Evolutionary conservation across 2,113 vertebrate genomes (phyloP).

Genomic region (Orientallactaga bullata): DNA sequence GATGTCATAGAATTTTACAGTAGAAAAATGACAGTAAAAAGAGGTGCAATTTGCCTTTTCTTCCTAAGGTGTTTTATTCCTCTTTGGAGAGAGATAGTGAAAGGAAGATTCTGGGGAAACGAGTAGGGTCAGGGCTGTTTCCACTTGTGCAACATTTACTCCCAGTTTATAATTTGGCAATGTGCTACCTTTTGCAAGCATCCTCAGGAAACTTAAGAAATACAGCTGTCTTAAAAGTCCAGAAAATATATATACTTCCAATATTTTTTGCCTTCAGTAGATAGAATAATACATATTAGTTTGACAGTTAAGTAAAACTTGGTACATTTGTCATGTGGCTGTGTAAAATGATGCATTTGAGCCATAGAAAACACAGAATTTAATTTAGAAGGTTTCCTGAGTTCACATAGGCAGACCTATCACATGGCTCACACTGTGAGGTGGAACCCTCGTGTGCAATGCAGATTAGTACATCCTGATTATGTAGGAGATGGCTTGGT

Average conservation of each 20-base stretch:
- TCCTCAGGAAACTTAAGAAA: background rate
- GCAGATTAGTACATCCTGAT: accelerated
- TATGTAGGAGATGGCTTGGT: background rate
- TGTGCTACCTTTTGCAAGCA: background rate
- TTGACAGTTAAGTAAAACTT: background rate
- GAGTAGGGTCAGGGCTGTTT: background rate
- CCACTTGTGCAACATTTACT: background rate
- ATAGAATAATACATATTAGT: background rate
- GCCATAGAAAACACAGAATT: background rate
- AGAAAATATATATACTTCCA: background rate
- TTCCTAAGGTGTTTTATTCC: background rate
- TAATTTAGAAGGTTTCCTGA: background rate
- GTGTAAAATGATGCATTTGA: background rate
- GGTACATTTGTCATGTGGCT: background rate
- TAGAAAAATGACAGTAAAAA: background rate
- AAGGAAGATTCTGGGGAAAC: background rate
- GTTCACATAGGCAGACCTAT: background rate
- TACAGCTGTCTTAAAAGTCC: background rate
- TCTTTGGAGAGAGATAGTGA: background rate
- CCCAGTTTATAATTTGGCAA: background rate
- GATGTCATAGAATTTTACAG: background rate
- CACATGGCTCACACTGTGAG: accelerated
- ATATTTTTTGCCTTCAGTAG: background rate
- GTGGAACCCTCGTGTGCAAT: accelerated
- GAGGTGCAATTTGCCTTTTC: background rate